These are phyloP conservation scores for Hesperophylax magnus DNA, from an alignment of 1,140 invertebrate genomes.

Conservation along the genomic window DNA sequence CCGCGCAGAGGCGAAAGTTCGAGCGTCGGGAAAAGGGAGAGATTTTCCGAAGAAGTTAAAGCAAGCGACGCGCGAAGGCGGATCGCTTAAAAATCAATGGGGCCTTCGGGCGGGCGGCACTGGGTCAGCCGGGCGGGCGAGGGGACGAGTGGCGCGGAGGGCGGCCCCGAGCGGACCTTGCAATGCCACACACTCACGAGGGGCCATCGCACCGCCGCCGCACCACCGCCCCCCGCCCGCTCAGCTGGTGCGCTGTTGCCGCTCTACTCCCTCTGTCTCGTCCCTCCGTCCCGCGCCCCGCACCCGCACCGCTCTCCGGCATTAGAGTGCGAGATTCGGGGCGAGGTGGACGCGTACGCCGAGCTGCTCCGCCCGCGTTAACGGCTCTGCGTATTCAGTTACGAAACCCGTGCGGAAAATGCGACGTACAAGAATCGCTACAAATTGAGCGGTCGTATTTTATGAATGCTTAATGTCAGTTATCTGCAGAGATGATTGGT, in stretches of 20 bases:
- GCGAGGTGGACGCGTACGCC: constrained; percentile 10
- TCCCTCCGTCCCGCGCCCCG: background rate
- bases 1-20: constrained; percentile 38
- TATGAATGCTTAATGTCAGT: constrained; percentile 35
- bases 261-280: background rate
- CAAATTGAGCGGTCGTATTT: constrained; percentile 8
- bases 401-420: constrained; percentile 1
- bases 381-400: constrained; percentile 24
- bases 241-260: constrained; percentile 58
- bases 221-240: constrained; percentile 58
- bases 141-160: constrained; percentile 34
- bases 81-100: constrained; percentile 52
- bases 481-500: constrained; percentile 14
- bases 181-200: constrained; percentile 68
- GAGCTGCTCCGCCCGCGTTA: background rate
- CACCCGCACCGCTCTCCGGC: constrained; percentile 14
- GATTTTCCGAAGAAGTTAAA: constrained; percentile 41
- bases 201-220: constrained; percentile 65
- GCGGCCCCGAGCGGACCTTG: constrained; percentile 68
- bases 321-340: constrained; percentile 30
- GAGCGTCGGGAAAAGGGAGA: constrained; percentile 36
- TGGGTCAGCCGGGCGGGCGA: constrained; percentile 19
- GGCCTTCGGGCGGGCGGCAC: constrained; percentile 41
- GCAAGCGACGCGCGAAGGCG: constrained; percentile 45
- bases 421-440: background rate